Conservation (phyloP, 2,888 invertebrate species). For the Ormyrus thymus region DNA sequence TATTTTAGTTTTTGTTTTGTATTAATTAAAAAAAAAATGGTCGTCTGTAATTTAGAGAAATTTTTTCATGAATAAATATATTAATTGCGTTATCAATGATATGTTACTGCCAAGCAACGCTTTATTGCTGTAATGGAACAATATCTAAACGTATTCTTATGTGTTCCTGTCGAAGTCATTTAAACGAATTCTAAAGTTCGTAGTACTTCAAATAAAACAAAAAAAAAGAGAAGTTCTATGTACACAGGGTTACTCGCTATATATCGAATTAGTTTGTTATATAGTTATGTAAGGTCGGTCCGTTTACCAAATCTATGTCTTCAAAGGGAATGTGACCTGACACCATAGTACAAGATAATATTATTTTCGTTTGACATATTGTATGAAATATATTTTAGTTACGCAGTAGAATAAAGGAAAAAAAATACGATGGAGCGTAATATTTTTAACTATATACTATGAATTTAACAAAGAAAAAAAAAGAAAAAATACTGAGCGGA, state of each 20-base stretch:
- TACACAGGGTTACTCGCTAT: constrained; percentile 53
- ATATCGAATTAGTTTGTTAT: constrained; percentile 49
- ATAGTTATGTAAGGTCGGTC: constrained; percentile 51
- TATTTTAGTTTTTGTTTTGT: too few species aligned
- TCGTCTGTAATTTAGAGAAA: constrained; percentile 25
- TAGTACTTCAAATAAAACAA: constrained; percentile 28
- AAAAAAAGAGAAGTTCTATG: constrained; percentile 33
- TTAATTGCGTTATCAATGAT: constrained; percentile 22
- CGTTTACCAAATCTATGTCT: constrained; percentile 47
- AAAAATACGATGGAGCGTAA: constrained; percentile 16
- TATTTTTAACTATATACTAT: constrained; percentile 34
- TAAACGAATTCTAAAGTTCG: constrained; percentile 28
- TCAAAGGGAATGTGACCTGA: constrained; percentile 47
- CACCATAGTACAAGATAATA: constrained; percentile 62
- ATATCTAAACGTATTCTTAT: constrained; percentile 47
- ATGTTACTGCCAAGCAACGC: constrained; percentile 45
- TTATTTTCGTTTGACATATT: constrained; percentile 59
- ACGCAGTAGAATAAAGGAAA: constrained; percentile 54
- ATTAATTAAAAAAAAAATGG: background rate
- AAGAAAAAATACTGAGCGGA: background rate
- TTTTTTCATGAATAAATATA: constrained; percentile 16
- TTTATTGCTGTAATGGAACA: constrained; percentile 30
- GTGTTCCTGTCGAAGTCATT: constrained; percentile 42
- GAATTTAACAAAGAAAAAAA: background rate
- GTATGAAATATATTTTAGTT: constrained; percentile 63